phyloP scores from a whole-genome alignment of 2,888 invertebrate genomes.

The Euspilapteryx auroguttella region DNA sequence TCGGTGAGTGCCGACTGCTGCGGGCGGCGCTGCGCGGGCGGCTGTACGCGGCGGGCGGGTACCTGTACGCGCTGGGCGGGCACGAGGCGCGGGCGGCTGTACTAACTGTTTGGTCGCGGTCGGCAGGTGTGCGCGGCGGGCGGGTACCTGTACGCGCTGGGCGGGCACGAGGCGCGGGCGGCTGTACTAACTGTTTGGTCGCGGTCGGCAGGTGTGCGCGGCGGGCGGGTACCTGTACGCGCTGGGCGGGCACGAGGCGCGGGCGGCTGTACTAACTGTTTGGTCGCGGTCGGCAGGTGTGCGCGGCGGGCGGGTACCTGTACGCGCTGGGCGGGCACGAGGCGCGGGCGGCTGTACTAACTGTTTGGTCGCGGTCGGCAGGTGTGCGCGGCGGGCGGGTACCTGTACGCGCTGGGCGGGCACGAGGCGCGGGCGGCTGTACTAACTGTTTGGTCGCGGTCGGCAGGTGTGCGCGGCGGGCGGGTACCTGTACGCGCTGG shows the following conservation, averaged over 20 bases:
- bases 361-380: constrained; percentile 94
- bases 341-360: too few species aligned
- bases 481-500: constrained; percentile 88
- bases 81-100: constrained; percentile 85
- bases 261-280: constrained; percentile 84
- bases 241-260: constrained; percentile 81
- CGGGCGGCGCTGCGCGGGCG: constrained; percentile 11
- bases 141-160: constrained; percentile 76
- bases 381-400: constrained; percentile 84
- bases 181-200: too few species aligned
- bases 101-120: constrained; percentile 70
- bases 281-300: constrained; percentile 82
- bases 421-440: constrained; percentile 40
- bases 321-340: constrained; percentile 85
- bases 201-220: too few species aligned
- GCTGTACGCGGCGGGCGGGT: constrained; percentile 84
- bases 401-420: constrained; percentile 63
- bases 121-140: constrained; percentile 90
- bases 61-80: constrained; percentile 89
- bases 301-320: constrained; percentile 69
- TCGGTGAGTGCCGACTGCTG: constrained; percentile 62
- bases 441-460: too few species aligned
- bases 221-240: constrained; percentile 82
- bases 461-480: too few species aligned
- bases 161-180: constrained; percentile 86